phyloP scores from a whole-genome alignment of 2,113 vertebrate genomes.

The Meles meles region DNA sequence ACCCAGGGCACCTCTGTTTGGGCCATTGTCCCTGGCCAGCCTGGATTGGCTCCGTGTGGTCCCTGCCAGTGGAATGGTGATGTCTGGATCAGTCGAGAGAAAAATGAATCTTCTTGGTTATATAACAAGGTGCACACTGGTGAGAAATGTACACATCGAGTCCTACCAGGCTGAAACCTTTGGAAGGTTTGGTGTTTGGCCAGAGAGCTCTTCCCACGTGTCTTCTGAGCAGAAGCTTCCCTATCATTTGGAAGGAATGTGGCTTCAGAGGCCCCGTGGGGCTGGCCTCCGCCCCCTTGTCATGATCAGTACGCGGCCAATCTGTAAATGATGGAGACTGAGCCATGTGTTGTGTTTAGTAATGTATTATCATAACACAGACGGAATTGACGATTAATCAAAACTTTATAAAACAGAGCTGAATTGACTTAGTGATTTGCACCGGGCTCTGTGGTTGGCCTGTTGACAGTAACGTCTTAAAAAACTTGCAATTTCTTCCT shows the following conservation, averaged over 20 bases:
- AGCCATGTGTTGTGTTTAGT: constrained; percentile 48
- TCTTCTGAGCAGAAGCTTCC: background rate
- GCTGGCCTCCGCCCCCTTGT: background rate
- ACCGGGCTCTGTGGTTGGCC: constrained; percentile 36
- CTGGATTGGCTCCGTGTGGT: accelerated
- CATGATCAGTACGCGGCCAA: constrained; percentile 27
- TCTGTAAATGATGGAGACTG: constrained; percentile 53
- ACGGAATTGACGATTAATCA: constrained; percentile 68
- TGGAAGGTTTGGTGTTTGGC: background rate
- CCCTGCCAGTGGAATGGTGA: background rate
- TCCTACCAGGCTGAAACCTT: background rate
- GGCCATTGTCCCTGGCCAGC: accelerated
- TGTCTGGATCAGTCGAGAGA: background rate
- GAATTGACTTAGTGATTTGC: constrained; percentile 67
- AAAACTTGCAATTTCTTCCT: constrained; percentile 66
- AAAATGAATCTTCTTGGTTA: background rate
- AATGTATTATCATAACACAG: constrained; percentile 39
- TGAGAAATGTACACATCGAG: background rate
- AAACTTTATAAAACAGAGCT: constrained; percentile 62
- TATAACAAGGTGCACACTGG: background rate
- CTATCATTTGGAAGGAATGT: background rate
- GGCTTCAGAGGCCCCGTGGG: background rate
- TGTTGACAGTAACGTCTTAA: constrained; percentile 59
- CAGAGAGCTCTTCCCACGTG: background rate
- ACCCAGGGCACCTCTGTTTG: accelerated